These are phyloP conservation scores for Muntiacus reevesi DNA, from an alignment of 2,113 vertebrate genomes.

Conservation along the genomic window DNA sequence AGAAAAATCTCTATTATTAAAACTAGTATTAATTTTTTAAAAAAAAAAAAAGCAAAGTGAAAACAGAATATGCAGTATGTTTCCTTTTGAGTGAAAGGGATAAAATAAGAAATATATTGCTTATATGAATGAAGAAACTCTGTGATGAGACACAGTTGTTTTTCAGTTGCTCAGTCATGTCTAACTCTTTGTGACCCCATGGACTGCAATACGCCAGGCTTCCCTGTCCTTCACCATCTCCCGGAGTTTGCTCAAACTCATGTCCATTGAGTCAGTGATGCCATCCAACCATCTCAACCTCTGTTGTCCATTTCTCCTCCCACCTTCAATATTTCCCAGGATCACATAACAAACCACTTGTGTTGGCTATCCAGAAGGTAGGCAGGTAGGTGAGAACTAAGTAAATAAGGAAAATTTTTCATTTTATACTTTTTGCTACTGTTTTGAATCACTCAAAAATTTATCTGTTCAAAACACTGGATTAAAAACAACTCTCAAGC, in stretches of 20 bases:
- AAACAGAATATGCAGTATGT: neutral
- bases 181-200: neutral
- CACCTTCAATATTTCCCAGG: neutral
- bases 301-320: neutral
- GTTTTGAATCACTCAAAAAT: neutral
- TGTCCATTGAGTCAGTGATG: neutral
- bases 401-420: neutral
- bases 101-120: neutral
- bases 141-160: neutral
- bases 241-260: neutral
- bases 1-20: neutral
- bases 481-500: neutral
- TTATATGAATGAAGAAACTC: neutral
- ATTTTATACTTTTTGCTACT: neutral
- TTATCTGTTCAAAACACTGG: neutral
- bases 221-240: neutral
- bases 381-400: neutral
- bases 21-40: neutral
- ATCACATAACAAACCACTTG: neutral
- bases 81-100: neutral
- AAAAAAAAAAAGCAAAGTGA: neutral
- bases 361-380: neutral
- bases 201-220: rapidly evolving
- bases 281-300: neutral
- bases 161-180: neutral